Base-by-base conservation (phyloP, 2,113 vertebrate species). In the Ellobius talpinus region DNA sequence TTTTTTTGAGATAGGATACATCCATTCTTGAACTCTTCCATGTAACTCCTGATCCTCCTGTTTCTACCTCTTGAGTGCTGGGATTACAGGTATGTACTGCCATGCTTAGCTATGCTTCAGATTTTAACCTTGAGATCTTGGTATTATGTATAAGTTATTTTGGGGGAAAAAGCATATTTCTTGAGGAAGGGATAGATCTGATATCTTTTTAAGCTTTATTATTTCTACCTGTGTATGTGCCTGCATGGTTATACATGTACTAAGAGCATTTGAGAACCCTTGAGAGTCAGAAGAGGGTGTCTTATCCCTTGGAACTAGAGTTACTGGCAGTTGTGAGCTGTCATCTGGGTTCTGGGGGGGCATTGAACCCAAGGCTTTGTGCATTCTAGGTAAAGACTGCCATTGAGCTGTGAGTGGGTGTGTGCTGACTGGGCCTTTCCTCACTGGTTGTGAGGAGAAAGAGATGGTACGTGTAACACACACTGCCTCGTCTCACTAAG, bases 81-180 rank as follows among this genome's bases (percentile, higher is more conserved):
- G 87, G 68, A 58, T 19, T 58, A 58, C 55, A 58, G 68, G 2
- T 26, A 55, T 55, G 50, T 39, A 21, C 65, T 2, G 0, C 45
- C 45, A n/a, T 72, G 66, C 24, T 52, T 26, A 47, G 12, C 47
- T 52, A n/a, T 77, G 29, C 33, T 95, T 95, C 76, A 77, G 66
- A 89, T 96, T 95, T 92, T 96, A 78, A 87, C 58, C 42, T 77
- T 76, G 87, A 90, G 76, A 73, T 94, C 65, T 96, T 94, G 91
- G 50, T 91, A 73, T 78, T 70, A 7, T 81, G 11, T 93, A 47
- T 94, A 52, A 94, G 45, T 76, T 81, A 45, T 33, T 26, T 88
- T 29, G 24, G 39, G 68, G 33, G 7, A 1, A n/a, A 87, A 88
- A 66, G 79, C 91, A 58, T 47, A 55, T 45, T 86, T 9, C 61